Conservation (phyloP, 2,888 invertebrate species). For the Drosophila nr. fundita region DNA sequence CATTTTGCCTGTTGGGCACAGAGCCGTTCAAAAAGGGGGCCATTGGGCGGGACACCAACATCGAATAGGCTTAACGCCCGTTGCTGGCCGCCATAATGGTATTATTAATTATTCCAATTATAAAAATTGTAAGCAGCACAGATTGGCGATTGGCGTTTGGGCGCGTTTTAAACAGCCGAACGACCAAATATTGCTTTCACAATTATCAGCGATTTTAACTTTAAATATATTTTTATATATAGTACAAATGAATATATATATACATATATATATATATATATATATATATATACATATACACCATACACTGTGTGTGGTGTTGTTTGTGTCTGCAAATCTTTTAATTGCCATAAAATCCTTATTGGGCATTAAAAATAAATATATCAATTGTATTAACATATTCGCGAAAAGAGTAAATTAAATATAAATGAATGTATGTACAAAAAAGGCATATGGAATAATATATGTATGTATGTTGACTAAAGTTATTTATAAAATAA, state of each 20-base stretch:
- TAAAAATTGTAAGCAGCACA: conserved; percentile 78
- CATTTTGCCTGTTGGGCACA: conserved; percentile 5
- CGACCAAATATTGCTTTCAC: conserved; percentile 56
- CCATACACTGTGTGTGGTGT: background rate
- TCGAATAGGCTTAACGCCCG: conserved; percentile 78
- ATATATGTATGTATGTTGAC: conserved; percentile 11
- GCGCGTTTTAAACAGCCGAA: conserved; percentile 54
- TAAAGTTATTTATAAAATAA: conserved; percentile 17
- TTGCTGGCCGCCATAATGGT: conserved; percentile 74
- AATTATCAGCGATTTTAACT: conserved; percentile 64
- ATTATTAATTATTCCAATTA: conserved; percentile 85
- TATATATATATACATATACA: conserved; percentile 4
- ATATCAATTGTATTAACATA: conserved; percentile 57
- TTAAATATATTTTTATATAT: conserved; percentile 20
- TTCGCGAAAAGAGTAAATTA: conserved; percentile 11
- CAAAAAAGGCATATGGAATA: conserved; percentile 33
- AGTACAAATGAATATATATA: background rate
- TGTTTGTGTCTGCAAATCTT: conserved; percentile 65
- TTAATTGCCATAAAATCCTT: conserved; percentile 79
- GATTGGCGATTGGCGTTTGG: conserved; percentile 57
- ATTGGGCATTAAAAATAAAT: conserved; percentile 79
- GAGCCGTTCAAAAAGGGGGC: background rate
- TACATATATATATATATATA: conserved; percentile 2
- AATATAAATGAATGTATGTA: conserved; percentile 15
- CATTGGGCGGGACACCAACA: conserved; percentile 21